A percentile compares a stretch with the other conserved stretches of the same genome.
These are phyloP conservation scores for Clistopyga incitator DNA, from an alignment of 2,888 invertebrate species.

Conservation along the genomic window DNA sequence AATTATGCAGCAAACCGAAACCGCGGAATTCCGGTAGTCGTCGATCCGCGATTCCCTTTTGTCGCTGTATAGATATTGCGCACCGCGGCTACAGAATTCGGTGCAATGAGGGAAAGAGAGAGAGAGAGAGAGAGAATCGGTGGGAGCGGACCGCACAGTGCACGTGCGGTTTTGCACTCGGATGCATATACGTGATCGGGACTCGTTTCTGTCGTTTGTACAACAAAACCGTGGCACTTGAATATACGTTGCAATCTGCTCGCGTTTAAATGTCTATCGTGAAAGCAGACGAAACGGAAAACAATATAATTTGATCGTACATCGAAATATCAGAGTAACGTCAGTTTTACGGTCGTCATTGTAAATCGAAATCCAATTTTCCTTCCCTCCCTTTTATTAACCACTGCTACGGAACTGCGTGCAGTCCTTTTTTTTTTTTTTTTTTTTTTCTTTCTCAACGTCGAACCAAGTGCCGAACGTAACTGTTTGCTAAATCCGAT, in stretches of 20 bases:
- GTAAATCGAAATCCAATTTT: conserved; percentile 50
- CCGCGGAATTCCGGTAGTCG: conserved; percentile 76
- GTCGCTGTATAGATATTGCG: conserved; percentile 35
- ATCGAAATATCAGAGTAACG: conserved; percentile 48
- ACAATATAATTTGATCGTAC: conserved; percentile 59
- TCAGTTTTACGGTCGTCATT: conserved; percentile 35
- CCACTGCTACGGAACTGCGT: too few species aligned
- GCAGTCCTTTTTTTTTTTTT: conserved; percentile 1
- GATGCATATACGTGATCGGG: conserved; percentile 59
- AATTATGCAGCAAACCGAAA: conserved; percentile 80
- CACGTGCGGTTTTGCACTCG: conserved; percentile 77
- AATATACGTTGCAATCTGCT: conserved; percentile 37
- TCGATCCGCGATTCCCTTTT: conserved; percentile 52
- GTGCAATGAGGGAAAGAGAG: conserved; percentile 49
- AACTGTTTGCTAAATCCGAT: conserved; percentile 53
- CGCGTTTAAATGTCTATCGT: conserved; percentile 39
- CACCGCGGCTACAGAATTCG: not conserved
- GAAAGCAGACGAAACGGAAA: conserved; percentile 54
- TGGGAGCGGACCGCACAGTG: conserved; percentile 72
- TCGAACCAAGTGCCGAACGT: conserved; percentile 23
- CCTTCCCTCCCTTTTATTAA: not conserved
- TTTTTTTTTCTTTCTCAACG: conserved; percentile 22
- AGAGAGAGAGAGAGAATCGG: conserved; percentile 41
- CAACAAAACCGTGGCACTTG: conserved; percentile 51
- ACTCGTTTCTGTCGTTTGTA: conserved; percentile 25